Evolutionary conservation across 2,888 invertebrate genomes (phyloP), one percentile per base, ranked within the genome.

Genomic region (Cataglyphis altisquamis): DNA sequence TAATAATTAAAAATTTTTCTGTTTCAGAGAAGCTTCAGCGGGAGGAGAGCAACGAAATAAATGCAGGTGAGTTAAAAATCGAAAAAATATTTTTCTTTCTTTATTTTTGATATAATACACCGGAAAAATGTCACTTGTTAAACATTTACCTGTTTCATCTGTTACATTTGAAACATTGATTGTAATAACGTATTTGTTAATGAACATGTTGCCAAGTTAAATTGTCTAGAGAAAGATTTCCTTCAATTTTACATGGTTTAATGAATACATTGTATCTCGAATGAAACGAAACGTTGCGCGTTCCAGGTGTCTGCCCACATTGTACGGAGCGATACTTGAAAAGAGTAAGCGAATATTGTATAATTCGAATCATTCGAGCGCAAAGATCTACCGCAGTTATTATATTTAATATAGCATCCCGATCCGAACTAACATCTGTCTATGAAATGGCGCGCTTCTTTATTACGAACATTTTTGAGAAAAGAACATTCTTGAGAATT

Each of bases 291-390:
- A 70, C 67, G 83, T 75, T 84, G 73, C 70, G 68, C 89, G 91
- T 93, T 93, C 92, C 93, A 87, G 91, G 82, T 87, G 90, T 90
- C 83, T 89, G 92, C 90, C 80, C 88, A 92, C 88, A 94, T 94
- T 94, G 93, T 94, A 77, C 72, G 73, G 62, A 57, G 77, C 84
- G 81, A 84, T 85, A 84, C 62, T 80, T 36, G 78, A 70, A 45
- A 60, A 80, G 78, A 80, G 60, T 45, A 68, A 78, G 78, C 78
- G 84, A 86, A 91, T 92, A 92, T 94, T 91, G 91, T 92, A 93
- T 91, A 92, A 92, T 93, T 86, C 90, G 88, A 90, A 62, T 89
- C 92, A 91, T 92, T 92, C 91, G 91, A 91, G 92, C 94, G 91
- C 90, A 89, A 90, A 92, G 90, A 90, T 90, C 91, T 80, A 72